Percentiles rank a stretch among this genome's conserved stretches.
Conservation (phyloP, 2,113 vertebrate species). For the Menura novaehollandiae region DNA sequence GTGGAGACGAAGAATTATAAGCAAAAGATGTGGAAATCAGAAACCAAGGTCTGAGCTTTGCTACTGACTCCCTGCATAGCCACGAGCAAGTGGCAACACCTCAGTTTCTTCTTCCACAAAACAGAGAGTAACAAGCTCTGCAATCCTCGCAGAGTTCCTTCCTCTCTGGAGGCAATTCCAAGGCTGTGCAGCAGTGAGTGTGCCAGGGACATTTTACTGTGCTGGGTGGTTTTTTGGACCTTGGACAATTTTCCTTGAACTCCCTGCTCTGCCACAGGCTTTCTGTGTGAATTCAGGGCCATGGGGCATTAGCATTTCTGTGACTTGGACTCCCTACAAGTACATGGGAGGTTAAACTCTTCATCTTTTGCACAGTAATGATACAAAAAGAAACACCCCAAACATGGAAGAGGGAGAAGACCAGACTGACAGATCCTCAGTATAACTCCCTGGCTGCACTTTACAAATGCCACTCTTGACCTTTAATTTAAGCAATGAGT, state of each 20-base stretch:
- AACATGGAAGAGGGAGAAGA: not conserved
- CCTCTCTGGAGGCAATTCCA: not conserved
- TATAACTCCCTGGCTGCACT: not conserved
- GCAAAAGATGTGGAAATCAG: not conserved
- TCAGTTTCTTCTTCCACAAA: not conserved
- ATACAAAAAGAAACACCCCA: not conserved
- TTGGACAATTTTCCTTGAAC: not conserved
- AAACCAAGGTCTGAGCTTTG: not conserved
- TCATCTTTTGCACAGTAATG: not conserved
- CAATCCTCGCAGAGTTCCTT: not conserved
- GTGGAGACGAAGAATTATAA: not conserved
- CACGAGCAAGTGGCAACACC: not conserved
- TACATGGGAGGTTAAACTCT: not conserved
- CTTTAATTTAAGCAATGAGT: not conserved
- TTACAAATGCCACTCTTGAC: not conserved
- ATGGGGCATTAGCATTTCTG: not conserved
- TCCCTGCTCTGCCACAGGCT: not conserved
- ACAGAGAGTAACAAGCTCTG: not conserved
- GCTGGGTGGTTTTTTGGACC: not conserved
- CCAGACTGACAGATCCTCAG: not conserved
- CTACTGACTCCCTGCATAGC: not conserved
- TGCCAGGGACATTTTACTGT: not conserved
- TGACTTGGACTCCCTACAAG: not conserved
- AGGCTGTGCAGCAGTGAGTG: not conserved
- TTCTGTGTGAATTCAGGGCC: not conserved